phyloP scores from a whole-genome alignment of 2,113 vertebrate genomes.

The Labeo catla region DNA sequence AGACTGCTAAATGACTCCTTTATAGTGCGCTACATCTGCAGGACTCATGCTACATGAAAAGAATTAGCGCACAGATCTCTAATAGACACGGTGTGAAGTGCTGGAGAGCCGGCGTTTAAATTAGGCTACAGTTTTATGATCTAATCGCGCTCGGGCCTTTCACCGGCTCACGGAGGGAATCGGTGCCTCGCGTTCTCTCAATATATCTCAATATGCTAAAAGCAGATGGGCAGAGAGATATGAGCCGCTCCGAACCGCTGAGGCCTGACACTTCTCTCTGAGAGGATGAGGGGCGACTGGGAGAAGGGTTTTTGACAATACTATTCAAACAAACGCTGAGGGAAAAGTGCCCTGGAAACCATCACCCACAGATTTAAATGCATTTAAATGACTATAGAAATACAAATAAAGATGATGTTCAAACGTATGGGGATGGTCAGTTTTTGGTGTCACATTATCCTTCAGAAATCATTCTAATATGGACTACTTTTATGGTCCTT shows the following conservation, averaged over 20 bases:
- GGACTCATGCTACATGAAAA: constrained; percentile 78
- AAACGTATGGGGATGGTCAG: background rate
- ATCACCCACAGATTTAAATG: background rate
- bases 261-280: constrained; percentile 71
- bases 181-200: constrained; percentile 64
- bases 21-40: constrained; percentile 77
- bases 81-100: constrained; percentile 71
- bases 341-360: background rate
- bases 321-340: constrained; percentile 48
- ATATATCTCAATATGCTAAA: constrained; percentile 77
- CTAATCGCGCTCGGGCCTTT: constrained; percentile 73
- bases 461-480: background rate
- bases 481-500: background rate
- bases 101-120: constrained; percentile 72
- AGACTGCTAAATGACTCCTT: constrained; percentile 78
- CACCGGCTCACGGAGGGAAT: constrained; percentile 72
- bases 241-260: constrained; percentile 72
- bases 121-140: constrained; percentile 78
- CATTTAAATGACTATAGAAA: background rate
- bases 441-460: background rate
- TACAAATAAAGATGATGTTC: background rate
- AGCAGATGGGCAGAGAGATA: constrained; percentile 70
- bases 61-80: constrained; percentile 78
- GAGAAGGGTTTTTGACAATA: constrained; percentile 51
- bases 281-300: constrained; percentile 69